These are phyloP conservation scores for Petrophora chlorosata DNA, from an alignment of 2,888 invertebrate species.

Conservation along the genomic window DNA sequence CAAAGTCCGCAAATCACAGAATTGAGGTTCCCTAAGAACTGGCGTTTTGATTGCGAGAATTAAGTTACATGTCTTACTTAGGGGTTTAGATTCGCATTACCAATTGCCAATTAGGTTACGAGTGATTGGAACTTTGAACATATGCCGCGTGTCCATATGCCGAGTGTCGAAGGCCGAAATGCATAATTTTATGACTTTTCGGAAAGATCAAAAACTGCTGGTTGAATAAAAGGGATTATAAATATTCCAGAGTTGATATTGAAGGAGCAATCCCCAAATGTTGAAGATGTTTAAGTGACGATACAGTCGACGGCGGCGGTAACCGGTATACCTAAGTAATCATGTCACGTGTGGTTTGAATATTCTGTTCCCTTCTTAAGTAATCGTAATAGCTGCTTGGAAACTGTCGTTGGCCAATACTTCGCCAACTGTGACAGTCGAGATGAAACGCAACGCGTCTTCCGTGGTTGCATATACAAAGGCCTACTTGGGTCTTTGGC, in stretches of 20 bases:
- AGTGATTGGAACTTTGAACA: neutral
- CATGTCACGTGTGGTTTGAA: neutral
- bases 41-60: constrained; percentile 46
- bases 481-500: neutral
- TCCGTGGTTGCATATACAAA: constrained; percentile 10
- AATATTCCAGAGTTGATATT: no score
- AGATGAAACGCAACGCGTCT: constrained; percentile 12
- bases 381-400: constrained; percentile 40
- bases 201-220: no score
- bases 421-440: constrained; percentile 30
- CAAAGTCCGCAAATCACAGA: constrained; percentile 74
- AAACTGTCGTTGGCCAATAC: constrained; percentile 45
- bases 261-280: no score
- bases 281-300: no score
- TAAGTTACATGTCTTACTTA: constrained; percentile 40
- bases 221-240: no score
- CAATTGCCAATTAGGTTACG: constrained; percentile 1
- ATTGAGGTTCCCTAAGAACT: constrained; percentile 46
- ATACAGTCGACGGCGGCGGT: no score
- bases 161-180: no score
- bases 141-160: no score
- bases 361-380: constrained; percentile 19
- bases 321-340: no score
- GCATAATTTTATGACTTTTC: no score
- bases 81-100: constrained; percentile 27